Conservation (phyloP, 2,888 invertebrate species). For the Acleris emargana region DNA sequence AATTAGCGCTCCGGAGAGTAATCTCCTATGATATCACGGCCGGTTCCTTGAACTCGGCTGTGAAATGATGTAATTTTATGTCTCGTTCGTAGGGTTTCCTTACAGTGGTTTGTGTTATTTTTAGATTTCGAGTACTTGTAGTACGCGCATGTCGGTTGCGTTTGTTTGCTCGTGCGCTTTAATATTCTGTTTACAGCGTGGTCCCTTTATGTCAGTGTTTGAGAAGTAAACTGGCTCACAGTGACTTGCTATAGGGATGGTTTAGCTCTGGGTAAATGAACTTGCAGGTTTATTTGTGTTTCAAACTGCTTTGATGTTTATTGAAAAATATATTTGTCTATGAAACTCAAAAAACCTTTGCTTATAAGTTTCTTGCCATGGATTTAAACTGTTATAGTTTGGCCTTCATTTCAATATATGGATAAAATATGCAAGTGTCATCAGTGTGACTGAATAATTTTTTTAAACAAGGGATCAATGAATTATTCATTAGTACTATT, state of each 20-base stretch:
- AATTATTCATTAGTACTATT: too few relatives aligned
- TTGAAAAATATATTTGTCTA: too few relatives aligned
- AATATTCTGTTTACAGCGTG: conserved; percentile 43
- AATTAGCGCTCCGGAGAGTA: conserved; percentile 57
- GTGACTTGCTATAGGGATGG: conserved; percentile 16
- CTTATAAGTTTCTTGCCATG: too few relatives aligned
- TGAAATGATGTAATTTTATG: conserved; percentile 50
- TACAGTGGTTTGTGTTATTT: conserved; percentile 65
- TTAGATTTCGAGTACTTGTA: conserved; percentile 55
- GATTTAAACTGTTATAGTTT: not conserved
- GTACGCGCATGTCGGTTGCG: conserved; percentile 52
- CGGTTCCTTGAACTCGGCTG: conserved; percentile 59
- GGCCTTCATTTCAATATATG: not conserved
- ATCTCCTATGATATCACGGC: conserved; percentile 70
- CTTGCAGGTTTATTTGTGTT: not conserved
- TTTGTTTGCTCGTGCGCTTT: conserved; percentile 61
- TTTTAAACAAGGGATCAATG: too few relatives aligned
- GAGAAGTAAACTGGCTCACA: conserved; percentile 43
- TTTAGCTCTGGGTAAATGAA: conserved; percentile 5
- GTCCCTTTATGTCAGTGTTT: conserved; percentile 43
- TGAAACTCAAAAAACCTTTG: too few relatives aligned
- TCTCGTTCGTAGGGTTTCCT: conserved; percentile 54
- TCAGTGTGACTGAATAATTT: not conserved
- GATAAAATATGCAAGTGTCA: not conserved
- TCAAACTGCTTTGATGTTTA: not conserved